phyloP scores from a whole-genome alignment of 2,888 invertebrate species.

The Rambutsinella grinnellia region DNA sequence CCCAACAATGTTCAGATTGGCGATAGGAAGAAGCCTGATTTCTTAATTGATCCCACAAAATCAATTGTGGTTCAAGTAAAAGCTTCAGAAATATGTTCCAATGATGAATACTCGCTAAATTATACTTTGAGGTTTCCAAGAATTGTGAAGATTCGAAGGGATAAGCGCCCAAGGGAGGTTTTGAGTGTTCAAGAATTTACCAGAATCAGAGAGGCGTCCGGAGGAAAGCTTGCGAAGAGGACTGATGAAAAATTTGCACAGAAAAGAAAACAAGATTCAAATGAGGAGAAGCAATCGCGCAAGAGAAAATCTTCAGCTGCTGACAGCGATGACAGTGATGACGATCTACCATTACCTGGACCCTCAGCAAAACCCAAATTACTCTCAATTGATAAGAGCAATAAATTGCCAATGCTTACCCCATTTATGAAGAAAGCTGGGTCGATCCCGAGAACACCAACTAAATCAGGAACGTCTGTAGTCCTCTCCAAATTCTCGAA shows the following conservation, averaged over 20 bases:
- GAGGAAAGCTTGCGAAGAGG: constrained; percentile 65
- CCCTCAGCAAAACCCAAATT: constrained; percentile 1
- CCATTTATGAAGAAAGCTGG: too few species aligned
- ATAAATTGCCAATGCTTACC: too few species aligned
- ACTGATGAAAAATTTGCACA: constrained; percentile 40
- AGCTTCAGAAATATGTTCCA: constrained; percentile 86
- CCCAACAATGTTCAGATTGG: constrained; percentile 57
- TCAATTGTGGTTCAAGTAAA: constrained; percentile 79
- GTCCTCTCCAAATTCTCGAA: not conserved
- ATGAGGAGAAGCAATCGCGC: not conserved
- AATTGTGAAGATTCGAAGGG: constrained; percentile 81
- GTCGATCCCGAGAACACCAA: too few species aligned
- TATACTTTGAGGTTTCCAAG: constrained; percentile 91
- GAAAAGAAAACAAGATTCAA: constrained; percentile 12
- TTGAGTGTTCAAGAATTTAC: constrained; percentile 81
- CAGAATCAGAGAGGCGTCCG: constrained; percentile 72
- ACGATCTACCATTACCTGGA: constrained; percentile 64
- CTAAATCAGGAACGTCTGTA: not conserved
- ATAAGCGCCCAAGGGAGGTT: constrained; percentile 86
- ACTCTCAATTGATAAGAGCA: not conserved
- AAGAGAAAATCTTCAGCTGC: not conserved
- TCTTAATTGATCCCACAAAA: constrained; percentile 72
- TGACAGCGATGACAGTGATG: constrained; percentile 52
- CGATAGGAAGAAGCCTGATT: constrained; percentile 57
- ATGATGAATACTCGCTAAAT: constrained; percentile 77